Evolutionary conservation across 2,888 invertebrate species (phyloP), one percentile per base, ranked within the genome.

Genomic region (Lithophane semibrunnea): DNA sequence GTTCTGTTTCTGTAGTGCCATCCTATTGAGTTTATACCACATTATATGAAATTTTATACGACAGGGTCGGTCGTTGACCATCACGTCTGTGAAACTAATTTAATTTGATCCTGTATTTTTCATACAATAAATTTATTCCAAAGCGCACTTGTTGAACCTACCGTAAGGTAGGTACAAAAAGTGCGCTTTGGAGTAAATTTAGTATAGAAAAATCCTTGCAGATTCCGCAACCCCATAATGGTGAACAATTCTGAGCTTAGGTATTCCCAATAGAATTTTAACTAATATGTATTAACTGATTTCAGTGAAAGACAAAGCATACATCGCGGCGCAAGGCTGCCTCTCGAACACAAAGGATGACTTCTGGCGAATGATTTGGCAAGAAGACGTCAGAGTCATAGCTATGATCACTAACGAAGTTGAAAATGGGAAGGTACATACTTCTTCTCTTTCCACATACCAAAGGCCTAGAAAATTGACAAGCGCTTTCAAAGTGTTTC

Each of bases 361-460:
- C 94, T 99, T 99, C 95, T 99, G 99, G 99, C 97, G 98, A 86
- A 99, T 99, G 99, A 98, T 99, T 18, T 99, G 99, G 98, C 99
- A 99, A 95, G 99, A 99, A 94, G 99, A 99, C 92, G 98, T 99
- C 72, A 97, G 99, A 73, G 98, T 99, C 69, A 99, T 99, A 91
- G 99, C 99, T 68, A 99, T 99, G 99, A 99, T 99, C 88, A 99
- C 99, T 86, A 99, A 99, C 96, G 99, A 99, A 96, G 98, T 98
- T 84, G 99, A 99, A 95, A 97, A 99, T 88, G 99, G 99, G 90
- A 99, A 98, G 96, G 98, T 98, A 85, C 37, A 16, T 42, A 29
- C 24, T 68, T 42, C 24, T 67, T 44, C 10, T 29, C 24, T 42
- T 54, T 44, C 47, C 21, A 8, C 56, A 7, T 13, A 12, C 7